Evolutionary conservation across 2,797 vertebrate species (phyloP), one percentile per base, ranked within the genome.

Genomic region (Craterocephalus amniculus): DNA sequence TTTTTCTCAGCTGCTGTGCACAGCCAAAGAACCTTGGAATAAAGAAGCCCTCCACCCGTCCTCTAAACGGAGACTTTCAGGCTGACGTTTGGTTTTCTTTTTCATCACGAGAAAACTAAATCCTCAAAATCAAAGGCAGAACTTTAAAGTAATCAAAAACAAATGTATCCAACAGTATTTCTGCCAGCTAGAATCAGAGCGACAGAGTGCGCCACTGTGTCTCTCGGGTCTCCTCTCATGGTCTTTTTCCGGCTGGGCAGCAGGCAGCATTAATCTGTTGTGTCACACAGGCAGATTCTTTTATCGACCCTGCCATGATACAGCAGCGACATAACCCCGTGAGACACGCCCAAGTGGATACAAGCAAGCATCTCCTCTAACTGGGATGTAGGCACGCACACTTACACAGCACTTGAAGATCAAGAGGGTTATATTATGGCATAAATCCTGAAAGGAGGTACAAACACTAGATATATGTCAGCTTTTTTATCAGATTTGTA

Each of bases 281-380:
- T 91, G 90, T 91, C 89, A 92, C 90, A 72, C 56, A 58, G 74
- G 74, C 79, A 83, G 78, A 80, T 81, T 88, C 87, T 65, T 83
- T 90, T 91, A 93, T 92, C 83, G 81, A 93, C 91, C 87, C 31
- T 45, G 66, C 79, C 80, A 90, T 92, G 90, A 92, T 93, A 91
- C 83, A 72, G 73, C 80, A 72, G 77, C 4, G 38, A 65, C 84
- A 68, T 79, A 54, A 71, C 75, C 76, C 43, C 65, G 78, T 78
- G 87, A 80, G 67, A 67, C 66, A 27, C 69, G 16, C 71, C 59
- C 34, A 20, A 26, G 49, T 54, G 55, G 18, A 67, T 35, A 29
- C 58, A 64, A 40, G 36, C 51, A 76, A 27, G 9, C 49, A 63
- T 66, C 63, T 43, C 22, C 58, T 78, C 75, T 24, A 48, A 60